Evolutionary conservation across 2,113 vertebrate genomes (phyloP).

Genomic region (Prolemur simus): DNA sequence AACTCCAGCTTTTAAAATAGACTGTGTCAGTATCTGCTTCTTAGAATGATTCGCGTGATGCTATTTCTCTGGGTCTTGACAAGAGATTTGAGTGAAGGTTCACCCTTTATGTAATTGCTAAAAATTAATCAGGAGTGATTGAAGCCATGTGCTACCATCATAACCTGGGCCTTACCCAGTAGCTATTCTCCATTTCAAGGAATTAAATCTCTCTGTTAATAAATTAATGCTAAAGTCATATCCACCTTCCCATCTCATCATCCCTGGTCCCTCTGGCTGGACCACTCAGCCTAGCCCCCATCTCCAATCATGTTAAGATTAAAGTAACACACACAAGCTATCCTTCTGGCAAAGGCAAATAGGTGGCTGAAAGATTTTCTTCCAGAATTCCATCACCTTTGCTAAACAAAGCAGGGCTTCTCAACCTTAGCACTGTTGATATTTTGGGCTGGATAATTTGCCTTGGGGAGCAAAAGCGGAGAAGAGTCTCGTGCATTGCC

Average conservation of each 20-base stretch:
- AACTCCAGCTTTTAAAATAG: conserved; percentile 62
- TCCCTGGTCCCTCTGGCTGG: neutral
- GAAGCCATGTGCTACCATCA: conserved; percentile 79
- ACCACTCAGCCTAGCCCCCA: neutral
- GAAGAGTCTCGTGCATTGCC: neutral
- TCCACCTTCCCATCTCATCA: neutral
- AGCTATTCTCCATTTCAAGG: conserved; percentile 40
- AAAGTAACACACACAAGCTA: neutral
- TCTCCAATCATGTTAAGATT: neutral
- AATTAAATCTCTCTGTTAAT: conserved; percentile 50
- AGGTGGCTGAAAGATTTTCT: neutral
- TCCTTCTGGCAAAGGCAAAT: neutral
- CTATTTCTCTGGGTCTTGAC: conserved; percentile 54
- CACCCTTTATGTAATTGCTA: conserved; percentile 78
- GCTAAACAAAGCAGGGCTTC: neutral
- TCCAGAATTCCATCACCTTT: neutral
- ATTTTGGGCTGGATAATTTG: neutral
- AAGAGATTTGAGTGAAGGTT: conserved; percentile 64
- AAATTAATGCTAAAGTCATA: neutral
- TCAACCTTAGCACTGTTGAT: neutral
- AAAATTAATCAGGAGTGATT: conserved; percentile 83
- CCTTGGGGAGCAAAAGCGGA: neutral
- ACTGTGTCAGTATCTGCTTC: conserved; percentile 36
- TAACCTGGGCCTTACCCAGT: conserved; percentile 76
- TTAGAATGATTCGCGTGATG: conserved; percentile 53